Base-by-base conservation (phyloP, 2,113 vertebrate genomes). In the Notothenia coriiceps region DNA sequence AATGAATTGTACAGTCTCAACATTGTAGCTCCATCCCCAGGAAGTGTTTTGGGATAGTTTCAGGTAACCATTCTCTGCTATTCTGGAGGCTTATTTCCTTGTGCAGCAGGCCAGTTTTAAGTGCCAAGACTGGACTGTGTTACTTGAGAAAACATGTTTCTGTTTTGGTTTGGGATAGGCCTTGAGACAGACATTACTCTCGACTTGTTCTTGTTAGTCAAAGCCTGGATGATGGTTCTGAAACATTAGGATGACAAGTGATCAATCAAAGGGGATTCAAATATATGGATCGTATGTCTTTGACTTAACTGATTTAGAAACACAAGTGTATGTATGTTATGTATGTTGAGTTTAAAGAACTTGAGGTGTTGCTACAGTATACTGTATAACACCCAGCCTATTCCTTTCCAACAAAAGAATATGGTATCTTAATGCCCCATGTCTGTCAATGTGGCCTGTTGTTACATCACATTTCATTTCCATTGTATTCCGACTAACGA, bases 21-120 rank as follows among this genome's bases (percentile, higher is more conserved):
- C 57, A 57, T 50, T 90, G 70, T 88, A 88, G 72, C 82, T 87
- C 69, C 82, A 69, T 84, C 66, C 72, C 83, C 33, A 71, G 89
- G 88, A 91, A 83, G 83, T 84, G 82, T 77, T 80, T 80, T 63
- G 44, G 77, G 69, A 83, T 62, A 77, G 90, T 91, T 91, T 93
- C 88, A 89, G 87, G 92, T 94, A 88, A 91, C 90, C 61, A 74
- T 61, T 22, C 81, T 83, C 59, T 66, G 82, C 71, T 88, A 18
- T 77, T 83, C 86, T 84, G 44, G 55, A 73, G 77, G 75, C 74
- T 79, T 77, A 92, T 89, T 94, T 93, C 88, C 86, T 88, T 64
- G 52, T n/a, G 59, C 70, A 67, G 62, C 73, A 65, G 79, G 63
- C 76, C 3, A 3, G 35, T 60, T 56, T 47, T 60, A 40, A 57